Evolutionary conservation across 2,797 vertebrate genomes (phyloP).

Genomic region (Lithobates pipiens): DNA sequence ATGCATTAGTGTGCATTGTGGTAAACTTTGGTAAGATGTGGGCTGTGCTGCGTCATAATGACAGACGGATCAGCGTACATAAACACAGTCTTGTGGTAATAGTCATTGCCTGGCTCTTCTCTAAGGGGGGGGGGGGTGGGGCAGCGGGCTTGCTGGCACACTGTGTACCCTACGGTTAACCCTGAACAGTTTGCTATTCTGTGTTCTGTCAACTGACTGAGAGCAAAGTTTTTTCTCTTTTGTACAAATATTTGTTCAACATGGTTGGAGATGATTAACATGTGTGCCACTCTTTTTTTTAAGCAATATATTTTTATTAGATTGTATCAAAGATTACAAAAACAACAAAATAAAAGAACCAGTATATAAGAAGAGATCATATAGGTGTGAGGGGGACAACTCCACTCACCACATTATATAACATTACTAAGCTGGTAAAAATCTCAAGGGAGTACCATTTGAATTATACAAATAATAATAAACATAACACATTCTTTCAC

Average conservation of each 20-base stretch:
- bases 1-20: no score
- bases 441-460: no score
- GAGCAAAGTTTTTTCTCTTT: not conserved
- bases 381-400: no score
- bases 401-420: no score
- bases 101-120: not conserved
- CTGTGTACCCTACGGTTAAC: not conserved
- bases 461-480: no score
- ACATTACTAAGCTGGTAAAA: no score
- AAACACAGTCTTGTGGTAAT: not conserved
- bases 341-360: no score
- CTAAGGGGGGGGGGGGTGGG: not conserved
- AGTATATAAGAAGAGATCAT: no score
- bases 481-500: no score
- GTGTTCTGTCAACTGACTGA: not conserved
- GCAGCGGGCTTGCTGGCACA: not conserved
- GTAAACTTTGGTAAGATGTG: not conserved
- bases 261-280: not conserved
- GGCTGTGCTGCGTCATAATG: not conserved
- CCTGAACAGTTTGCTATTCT: not conserved
- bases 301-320: no score
- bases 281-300: no score
- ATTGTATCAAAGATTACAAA: no score
- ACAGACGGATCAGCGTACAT: not conserved
- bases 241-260: slow-evolving; percentile 5